These are phyloP conservation scores for Fregata magnificens DNA, from an alignment of 2,113 vertebrate species.

Conservation along the genomic window DNA sequence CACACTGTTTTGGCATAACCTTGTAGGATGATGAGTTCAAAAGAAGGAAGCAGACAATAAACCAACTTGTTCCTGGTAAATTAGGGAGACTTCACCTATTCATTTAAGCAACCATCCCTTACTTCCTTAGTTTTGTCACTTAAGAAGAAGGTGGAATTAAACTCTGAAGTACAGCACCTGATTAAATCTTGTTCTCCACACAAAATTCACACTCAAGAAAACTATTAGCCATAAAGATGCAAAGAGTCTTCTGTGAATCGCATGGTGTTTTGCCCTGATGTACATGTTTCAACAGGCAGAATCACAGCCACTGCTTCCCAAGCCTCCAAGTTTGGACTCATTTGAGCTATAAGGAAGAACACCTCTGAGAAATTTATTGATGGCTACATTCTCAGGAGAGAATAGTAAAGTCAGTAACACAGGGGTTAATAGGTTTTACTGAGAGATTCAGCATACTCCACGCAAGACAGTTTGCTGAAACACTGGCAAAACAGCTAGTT, in stretches of 20 bases:
- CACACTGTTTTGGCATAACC: not conserved
- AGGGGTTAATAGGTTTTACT: not conserved
- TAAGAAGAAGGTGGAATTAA: constrained; percentile 11
- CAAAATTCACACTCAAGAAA: not conserved
- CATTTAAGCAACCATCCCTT: not conserved
- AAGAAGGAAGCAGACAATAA: constrained; percentile 20
- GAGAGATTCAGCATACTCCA: not conserved
- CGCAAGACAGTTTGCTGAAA: not conserved
- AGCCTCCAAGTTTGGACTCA: not conserved
- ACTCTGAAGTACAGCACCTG: not conserved
- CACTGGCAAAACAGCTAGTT: not conserved
- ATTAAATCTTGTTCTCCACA: not conserved
- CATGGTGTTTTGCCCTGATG: rapidly evolving
- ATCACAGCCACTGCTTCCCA: not conserved
- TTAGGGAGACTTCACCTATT: not conserved
- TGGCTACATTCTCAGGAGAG: rapidly evolving
- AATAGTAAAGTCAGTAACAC: not conserved
- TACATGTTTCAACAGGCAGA: not conserved
- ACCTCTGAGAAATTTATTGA: not conserved
- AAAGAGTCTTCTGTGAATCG: not conserved
- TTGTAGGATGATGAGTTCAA: not conserved
- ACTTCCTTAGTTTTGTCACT: constrained; percentile 24
- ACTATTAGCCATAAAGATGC: not conserved
- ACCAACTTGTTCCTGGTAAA: not conserved
- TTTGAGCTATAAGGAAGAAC: not conserved